Conservation (phyloP, 1,140 invertebrate species). For the Myzus persicae region DNA sequence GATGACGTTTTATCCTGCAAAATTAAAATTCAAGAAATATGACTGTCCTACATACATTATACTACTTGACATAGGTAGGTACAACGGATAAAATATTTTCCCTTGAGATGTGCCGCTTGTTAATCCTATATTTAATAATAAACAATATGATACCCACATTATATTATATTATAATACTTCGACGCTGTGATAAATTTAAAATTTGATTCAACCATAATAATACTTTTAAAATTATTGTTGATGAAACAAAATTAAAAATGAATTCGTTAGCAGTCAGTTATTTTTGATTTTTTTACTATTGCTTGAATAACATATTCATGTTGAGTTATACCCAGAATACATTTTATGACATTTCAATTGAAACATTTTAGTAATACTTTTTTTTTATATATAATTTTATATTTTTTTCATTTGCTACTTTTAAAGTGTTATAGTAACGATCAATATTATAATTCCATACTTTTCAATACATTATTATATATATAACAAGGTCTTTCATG, state of each 20-base stretch:
- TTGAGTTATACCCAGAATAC: background rate
- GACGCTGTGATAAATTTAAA: too few relatives aligned
- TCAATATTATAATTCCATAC: too few relatives aligned
- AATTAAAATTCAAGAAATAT: background rate
- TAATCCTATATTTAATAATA: background rate
- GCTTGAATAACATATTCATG: too few relatives aligned
- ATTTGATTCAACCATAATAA: too few relatives aligned
- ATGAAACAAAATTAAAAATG: too few relatives aligned
- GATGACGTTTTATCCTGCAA: background rate
- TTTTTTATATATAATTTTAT: background rate
- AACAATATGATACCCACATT: too few relatives aligned
- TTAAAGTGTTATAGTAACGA: too few relatives aligned
- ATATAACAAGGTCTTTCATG: too few relatives aligned
- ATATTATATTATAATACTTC: too few relatives aligned
- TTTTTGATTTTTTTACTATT: too few relatives aligned
- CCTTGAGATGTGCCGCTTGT: background rate
- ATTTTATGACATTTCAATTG: background rate
- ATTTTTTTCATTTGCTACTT: background rate
- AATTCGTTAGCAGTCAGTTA: background rate
- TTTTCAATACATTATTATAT: too few relatives aligned
- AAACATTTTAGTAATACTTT: background rate
- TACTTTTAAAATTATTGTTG: too few relatives aligned
- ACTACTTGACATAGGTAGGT: background rate
- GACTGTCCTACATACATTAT: background rate
- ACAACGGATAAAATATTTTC: background rate